Conservation (phyloP, 2,113 vertebrate genomes). For the Morone chrysops region DNA sequence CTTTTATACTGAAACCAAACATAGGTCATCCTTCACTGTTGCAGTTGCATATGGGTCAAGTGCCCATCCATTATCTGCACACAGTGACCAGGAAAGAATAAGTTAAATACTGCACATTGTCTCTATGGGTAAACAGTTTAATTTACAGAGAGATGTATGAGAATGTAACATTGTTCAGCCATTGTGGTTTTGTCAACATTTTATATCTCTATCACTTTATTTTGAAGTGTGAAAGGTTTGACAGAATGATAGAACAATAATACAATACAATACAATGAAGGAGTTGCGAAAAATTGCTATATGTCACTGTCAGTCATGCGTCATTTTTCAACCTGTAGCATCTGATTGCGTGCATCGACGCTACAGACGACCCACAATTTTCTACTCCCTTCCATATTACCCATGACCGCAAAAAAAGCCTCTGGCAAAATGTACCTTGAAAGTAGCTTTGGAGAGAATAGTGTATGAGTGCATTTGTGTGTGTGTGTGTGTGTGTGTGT, state of each 20-base stretch:
- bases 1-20: neutral
- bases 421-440: constrained; percentile 68
- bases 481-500: neutral
- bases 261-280: constrained; percentile 38
- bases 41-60: constrained; percentile 37
- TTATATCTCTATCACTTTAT: constrained; percentile 42
- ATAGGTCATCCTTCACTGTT: constrained; percentile 14
- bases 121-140: constrained; percentile 1
- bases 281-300: constrained; percentile 44
- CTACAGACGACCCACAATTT: constrained; percentile 50
- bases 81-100: neutral
- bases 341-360: constrained; percentile 39
- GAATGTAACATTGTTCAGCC: constrained; percentile 5
- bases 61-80: constrained; percentile 40
- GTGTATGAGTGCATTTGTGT: constrained; percentile 12
- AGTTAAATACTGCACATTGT: constrained; percentile 14
- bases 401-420: constrained; percentile 59
- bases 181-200: constrained; percentile 22
- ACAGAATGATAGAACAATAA: constrained; percentile 71
- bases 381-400: constrained; percentile 61
- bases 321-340: constrained; percentile 43
- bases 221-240: constrained; percentile 62
- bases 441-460: constrained; percentile 61
- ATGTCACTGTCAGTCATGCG: constrained; percentile 63
- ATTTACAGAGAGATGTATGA: constrained; percentile 21